Conservation (phyloP, 2,113 vertebrate genomes). For the Phodopus roborovskii region DNA sequence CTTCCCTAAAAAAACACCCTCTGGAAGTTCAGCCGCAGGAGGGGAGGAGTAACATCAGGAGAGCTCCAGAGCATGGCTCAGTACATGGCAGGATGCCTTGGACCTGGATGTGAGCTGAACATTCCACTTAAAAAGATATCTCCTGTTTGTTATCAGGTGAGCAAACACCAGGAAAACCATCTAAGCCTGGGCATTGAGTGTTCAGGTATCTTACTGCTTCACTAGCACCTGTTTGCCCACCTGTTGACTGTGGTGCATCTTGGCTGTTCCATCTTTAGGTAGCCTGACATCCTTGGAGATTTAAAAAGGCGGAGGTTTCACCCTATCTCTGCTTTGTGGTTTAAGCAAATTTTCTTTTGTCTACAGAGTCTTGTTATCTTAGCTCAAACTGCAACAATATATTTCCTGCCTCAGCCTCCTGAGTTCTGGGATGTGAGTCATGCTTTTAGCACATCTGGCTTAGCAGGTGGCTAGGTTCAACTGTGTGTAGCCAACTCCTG, state of each 20-base stretch:
- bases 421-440: too few relatives aligned
- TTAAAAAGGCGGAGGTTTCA: background rate
- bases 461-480: background rate
- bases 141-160: background rate
- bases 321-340: accelerated
- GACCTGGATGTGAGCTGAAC: background rate
- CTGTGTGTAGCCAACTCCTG: background rate
- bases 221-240: accelerated
- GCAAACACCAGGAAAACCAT: accelerated
- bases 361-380: background rate
- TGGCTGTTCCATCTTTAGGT: background rate
- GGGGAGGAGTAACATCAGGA: too few relatives aligned
- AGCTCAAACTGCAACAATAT: too few relatives aligned
- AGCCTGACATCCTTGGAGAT: accelerated
- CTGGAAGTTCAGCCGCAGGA: background rate
- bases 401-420: background rate
- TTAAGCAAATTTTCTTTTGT: background rate
- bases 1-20: background rate
- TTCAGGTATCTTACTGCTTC: background rate
- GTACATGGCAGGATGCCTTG: accelerated
- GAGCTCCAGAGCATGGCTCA: background rate
- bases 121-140: background rate
- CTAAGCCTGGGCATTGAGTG: too few relatives aligned
- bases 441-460: background rate
- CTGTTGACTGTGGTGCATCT: accelerated